Conservation (phyloP, 2,888 invertebrate genomes). For the Parelbella ahira region DNA sequence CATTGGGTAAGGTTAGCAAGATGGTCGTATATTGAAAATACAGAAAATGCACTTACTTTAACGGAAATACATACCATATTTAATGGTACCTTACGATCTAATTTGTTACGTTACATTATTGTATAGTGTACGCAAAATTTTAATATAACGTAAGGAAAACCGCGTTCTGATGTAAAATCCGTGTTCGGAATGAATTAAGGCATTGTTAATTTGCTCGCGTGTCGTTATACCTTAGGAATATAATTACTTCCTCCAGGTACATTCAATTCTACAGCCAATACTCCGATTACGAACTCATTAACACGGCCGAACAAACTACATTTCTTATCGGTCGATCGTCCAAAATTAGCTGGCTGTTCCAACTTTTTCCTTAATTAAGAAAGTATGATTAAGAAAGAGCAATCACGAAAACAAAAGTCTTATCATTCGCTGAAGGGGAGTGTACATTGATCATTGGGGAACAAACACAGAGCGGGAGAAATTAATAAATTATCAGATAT, state of each 20-base stretch:
- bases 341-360: constrained; percentile 61
- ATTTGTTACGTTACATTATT: too few relatives aligned
- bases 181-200: too few relatives aligned
- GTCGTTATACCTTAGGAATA: constrained; percentile 9
- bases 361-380: constrained; percentile 71
- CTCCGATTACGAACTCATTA: constrained; percentile 59
- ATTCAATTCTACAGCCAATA: constrained; percentile 24
- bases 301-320: constrained; percentile 48
- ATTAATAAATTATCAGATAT: constrained; percentile 72
- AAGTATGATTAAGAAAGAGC: constrained; percentile 78
- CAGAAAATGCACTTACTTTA: too few relatives aligned
- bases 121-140: too few relatives aligned
- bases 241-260: constrained; percentile 18
- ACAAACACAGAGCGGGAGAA: constrained; percentile 61
- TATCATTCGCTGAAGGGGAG: constrained; percentile 51
- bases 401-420: constrained; percentile 77
- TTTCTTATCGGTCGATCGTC: constrained; percentile 63
- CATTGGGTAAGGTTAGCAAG: too few relatives aligned
- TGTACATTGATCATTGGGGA: constrained; percentile 57
- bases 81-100: too few relatives aligned
- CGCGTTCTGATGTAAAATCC: too few relatives aligned
- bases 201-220: constrained; percentile 10
- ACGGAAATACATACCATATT: too few relatives aligned
- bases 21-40: too few relatives aligned
- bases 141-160: too few relatives aligned